A percentile compares a stretch with the other conserved stretches of the same genome.
Evolutionary conservation across 2,888 invertebrate species (phyloP).

Genomic region (Lochmaea crataegi): DNA sequence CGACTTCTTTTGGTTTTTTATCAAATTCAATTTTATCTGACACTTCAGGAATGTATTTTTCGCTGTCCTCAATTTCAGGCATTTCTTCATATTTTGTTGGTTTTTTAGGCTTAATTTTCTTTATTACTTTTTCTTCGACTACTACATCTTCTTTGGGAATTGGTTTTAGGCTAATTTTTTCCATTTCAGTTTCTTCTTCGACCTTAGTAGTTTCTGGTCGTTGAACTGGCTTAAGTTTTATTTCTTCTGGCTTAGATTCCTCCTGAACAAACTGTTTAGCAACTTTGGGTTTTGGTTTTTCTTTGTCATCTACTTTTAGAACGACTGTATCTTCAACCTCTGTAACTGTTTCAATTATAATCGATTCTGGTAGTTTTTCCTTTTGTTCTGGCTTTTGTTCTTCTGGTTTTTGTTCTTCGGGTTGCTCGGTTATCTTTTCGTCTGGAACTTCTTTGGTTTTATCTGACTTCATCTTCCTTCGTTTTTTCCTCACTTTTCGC

Average conservation of each 20-base stretch:
- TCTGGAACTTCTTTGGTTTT: constrained; percentile 43
- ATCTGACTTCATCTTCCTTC: constrained; percentile 49
- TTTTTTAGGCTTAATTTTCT: constrained; percentile 43
- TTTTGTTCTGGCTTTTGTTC: constrained; percentile 60
- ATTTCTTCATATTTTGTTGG: constrained; percentile 50
- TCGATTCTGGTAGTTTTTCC: constrained; percentile 50
- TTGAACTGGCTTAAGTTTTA: constrained; percentile 61
- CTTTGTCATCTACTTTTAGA: constrained; percentile 65
- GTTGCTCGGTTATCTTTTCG: constrained; percentile 34
- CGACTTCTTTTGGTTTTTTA: constrained; percentile 49
- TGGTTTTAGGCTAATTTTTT: constrained; percentile 60
- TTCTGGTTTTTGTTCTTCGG: constrained; percentile 11
- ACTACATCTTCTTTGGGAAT: constrained; percentile 50
- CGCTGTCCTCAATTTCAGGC: constrained; percentile 54
- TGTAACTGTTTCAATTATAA: constrained; percentile 69
- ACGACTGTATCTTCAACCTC: constrained; percentile 71
- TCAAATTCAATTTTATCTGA: constrained; percentile 54
- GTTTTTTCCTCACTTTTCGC: constrained; percentile 44
- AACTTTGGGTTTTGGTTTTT: constrained; percentile 56
- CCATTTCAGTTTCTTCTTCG: constrained; percentile 56
- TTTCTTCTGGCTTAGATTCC: constrained; percentile 52
- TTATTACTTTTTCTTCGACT: constrained; percentile 44
- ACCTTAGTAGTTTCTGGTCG: constrained; percentile 46
- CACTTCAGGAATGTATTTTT: constrained; percentile 55
- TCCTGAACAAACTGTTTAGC: constrained; percentile 54